These are phyloP conservation scores for Channa argus DNA, from an alignment of 2,113 vertebrate species.

Conservation along the genomic window DNA sequence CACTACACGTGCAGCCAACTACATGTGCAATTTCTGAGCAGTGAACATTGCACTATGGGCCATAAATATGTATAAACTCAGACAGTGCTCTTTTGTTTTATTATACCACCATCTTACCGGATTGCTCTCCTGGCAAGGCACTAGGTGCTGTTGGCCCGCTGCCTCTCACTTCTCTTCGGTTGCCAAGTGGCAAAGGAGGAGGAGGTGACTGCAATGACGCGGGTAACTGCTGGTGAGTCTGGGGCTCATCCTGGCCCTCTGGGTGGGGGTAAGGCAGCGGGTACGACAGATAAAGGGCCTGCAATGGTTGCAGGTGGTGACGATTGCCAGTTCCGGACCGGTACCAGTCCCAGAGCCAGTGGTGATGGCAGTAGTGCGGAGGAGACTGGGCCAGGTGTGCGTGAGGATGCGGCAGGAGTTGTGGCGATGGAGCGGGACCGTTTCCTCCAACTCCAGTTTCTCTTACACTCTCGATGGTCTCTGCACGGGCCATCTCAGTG, in stretches of 20 bases:
- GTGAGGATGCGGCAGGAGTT: constrained; percentile 58
- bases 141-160: neutral
- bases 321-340: constrained; percentile 7
- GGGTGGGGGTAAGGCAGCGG: constrained; percentile 31
- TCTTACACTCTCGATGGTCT: constrained; percentile 72
- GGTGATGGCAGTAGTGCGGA: constrained; percentile 11
- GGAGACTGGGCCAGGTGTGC: constrained; percentile 39
- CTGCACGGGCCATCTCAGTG: constrained; percentile 80
- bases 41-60: no score
- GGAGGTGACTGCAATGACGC: constrained; percentile 7
- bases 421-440: constrained; percentile 30
- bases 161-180: constrained; percentile 5
- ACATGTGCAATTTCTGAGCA: no score
- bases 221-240: constrained; percentile 33
- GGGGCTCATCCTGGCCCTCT: constrained; percentile 27
- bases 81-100: neutral
- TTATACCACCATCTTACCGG: constrained; percentile 47
- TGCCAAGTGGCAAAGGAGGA: constrained; percentile 1
- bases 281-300: constrained; percentile 27
- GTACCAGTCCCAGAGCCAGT: neutral
- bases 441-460: constrained; percentile 62
- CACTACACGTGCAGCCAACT: no score
- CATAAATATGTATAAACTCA: neutral
- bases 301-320: constrained; percentile 40
- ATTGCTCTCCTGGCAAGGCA: constrained; percentile 27